Evolutionary conservation across 1,140 invertebrate genomes (phyloP), one percentile per base, ranked within the genome.

Genomic region (Zaprionus africanus): DNA sequence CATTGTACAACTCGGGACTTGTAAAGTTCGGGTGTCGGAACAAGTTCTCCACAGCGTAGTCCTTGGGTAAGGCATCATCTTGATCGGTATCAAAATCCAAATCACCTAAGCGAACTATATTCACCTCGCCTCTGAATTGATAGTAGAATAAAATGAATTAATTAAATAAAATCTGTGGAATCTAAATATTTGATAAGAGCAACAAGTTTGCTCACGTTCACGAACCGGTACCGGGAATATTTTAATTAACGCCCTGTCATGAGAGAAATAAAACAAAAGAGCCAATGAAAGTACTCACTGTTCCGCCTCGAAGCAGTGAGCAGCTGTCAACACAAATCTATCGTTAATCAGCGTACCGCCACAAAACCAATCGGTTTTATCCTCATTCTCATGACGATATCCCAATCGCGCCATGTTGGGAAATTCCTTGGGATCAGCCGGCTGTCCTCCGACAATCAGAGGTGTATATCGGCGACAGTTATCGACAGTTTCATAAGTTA

Each of bases 381-480:
- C 9, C 58, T 12, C 53, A 51, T 61, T 15, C 12, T 24, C 22
- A 4, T 53, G 38, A 7, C 58, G 58, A 28, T 71, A 70, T 34
- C 92, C 93, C 28, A 93, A 66, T 0, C 92, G 82, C 1, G 91
- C 93, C 78, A 93, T 91, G 62, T 93, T 92, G 0, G 93, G 91
- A 74, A 93, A 93, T 75, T 93, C 93, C n/a, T 82, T 79, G 12
- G 84, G 75, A 24, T 85, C 78, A 0, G 93, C 90, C 7, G 87
- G 81, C 19, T 63, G 74, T 11, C 91, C 91, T 2, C 84, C 86
- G 3, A 92, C 91, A 68, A 92, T 91, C 5, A 92, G 34, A 0
- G 86, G 81, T 17, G 72, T 72, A 28, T 85, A 82, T 4, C 74
- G 72, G 1, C 70, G 75, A 24, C 91, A 92, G 53, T 76, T 78